These are phyloP conservation scores for Scaptomyza tumidula DNA, from an alignment of 2,888 invertebrate genomes.

Conservation along the genomic window DNA sequence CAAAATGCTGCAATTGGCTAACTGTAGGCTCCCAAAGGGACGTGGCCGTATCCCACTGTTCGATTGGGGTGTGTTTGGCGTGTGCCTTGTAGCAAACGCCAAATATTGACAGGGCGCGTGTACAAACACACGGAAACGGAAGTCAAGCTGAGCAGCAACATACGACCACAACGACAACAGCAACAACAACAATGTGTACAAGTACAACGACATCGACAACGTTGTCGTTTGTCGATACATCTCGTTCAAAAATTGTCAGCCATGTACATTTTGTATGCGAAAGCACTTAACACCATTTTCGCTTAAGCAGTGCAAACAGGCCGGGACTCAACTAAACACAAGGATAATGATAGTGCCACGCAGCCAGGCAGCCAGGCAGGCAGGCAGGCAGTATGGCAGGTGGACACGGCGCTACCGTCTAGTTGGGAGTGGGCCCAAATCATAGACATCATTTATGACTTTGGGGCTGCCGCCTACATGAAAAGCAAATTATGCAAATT, in stretches of 20 bases:
- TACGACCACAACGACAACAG: slow-evolving; percentile 63
- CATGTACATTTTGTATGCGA: slow-evolving; percentile 79
- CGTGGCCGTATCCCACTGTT: slow-evolving; percentile 16
- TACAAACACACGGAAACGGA: slow-evolving; percentile 71
- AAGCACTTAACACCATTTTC: slow-evolving; percentile 81
- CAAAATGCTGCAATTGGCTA: slow-evolving; percentile 47
- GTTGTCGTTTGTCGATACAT: slow-evolving; percentile 65
- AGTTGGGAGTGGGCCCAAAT: slow-evolving; percentile 33
- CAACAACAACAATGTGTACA: slow-evolving; percentile 36
- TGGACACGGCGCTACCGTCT: slow-evolving; percentile 7
- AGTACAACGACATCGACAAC: slow-evolving; percentile 24
- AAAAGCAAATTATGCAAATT: slow-evolving; percentile 78
- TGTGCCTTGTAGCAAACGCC: slow-evolving; percentile 71
- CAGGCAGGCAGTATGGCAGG: slow-evolving; percentile 6
- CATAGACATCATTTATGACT: slow-evolving; percentile 69
- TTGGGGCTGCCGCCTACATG: slow-evolving; percentile 60
- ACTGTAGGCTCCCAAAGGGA: slow-evolving; percentile 35
- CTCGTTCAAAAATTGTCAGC: slow-evolving; percentile 76
- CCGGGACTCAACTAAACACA: slow-evolving; percentile 45
- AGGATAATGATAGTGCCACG: slow-evolving; percentile 29
- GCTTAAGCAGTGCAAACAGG: slow-evolving; percentile 77
- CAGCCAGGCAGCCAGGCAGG: slow-evolving; percentile 5
- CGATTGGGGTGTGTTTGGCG: slow-evolving; percentile 38
- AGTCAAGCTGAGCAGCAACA: slow-evolving; percentile 71
- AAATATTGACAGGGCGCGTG: slow-evolving; percentile 78